These are phyloP conservation scores for Muscina levida DNA, from an alignment of 2,888 invertebrate species.

Conservation along the genomic window DNA sequence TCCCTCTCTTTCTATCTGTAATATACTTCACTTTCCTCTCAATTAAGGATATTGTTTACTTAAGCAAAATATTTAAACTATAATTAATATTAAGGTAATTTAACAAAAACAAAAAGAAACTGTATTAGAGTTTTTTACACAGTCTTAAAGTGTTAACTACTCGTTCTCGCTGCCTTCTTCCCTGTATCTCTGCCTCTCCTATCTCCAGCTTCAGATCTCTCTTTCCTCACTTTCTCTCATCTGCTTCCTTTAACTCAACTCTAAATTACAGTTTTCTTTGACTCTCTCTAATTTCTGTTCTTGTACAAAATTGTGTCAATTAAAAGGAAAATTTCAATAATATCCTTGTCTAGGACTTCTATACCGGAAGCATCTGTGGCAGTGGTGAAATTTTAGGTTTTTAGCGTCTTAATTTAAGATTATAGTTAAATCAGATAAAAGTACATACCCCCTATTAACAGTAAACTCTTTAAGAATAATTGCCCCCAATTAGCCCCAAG, in stretches of 20 bases:
- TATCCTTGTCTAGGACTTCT: background rate
- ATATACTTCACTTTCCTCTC: background rate
- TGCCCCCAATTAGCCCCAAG: background rate
- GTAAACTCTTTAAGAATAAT: slow-evolving; percentile 44
- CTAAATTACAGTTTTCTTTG: slow-evolving; percentile 56
- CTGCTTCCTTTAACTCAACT: background rate
- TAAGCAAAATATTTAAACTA: slow-evolving; percentile 30
- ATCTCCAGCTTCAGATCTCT: slow-evolving; percentile 1
- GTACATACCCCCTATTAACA: slow-evolving; percentile 43
- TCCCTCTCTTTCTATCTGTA: slow-evolving; percentile 2
- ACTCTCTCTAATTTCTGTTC: slow-evolving; percentile 66
- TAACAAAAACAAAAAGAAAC: slow-evolving; percentile 52
- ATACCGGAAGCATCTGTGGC: too few relatives aligned
- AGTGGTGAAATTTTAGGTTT: slow-evolving; percentile 27
- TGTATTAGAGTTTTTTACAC: slow-evolving; percentile 55
- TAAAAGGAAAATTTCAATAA: slow-evolving; percentile 50
- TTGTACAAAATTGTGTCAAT: slow-evolving; percentile 71
- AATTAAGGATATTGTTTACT: too few relatives aligned
- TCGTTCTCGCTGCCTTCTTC: slow-evolving; percentile 40
- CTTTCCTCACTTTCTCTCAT: slow-evolving; percentile 36
- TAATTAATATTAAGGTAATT: too few relatives aligned
- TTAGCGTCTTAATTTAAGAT: slow-evolving; percentile 29
- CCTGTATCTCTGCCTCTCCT: background rate
- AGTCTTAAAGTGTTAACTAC: slow-evolving; percentile 63
- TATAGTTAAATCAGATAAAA: slow-evolving; percentile 9